phyloP scores from a whole-genome alignment of 1,140 invertebrate genomes.

The Ceratina japonica region DNA sequence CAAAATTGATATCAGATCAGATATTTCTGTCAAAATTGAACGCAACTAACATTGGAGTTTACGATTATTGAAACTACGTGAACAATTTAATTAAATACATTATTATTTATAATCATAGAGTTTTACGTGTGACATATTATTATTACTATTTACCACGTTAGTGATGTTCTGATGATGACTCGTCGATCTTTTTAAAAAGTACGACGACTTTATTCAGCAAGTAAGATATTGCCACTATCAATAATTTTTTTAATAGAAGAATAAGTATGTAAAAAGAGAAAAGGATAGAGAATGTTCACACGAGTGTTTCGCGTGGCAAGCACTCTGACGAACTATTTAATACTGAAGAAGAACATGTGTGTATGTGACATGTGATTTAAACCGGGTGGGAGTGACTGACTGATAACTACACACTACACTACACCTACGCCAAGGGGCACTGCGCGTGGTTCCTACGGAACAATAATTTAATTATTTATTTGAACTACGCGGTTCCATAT shows the following conservation, averaged over 20 bases:
- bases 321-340: neutral
- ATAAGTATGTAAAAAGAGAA: neutral
- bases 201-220: neutral
- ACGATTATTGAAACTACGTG: neutral
- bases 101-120: neutral
- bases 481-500: no score
- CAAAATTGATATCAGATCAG: neutral
- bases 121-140: neutral
- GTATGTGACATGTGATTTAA: neutral
- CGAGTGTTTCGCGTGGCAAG: neutral
- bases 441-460: no score
- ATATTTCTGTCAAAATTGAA: neutral
- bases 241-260: neutral
- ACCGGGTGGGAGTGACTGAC: neutral
- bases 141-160: slow-evolving; percentile 7
- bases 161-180: neutral
- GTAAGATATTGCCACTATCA: neutral
- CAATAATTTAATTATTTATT: neutral
- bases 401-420: no score
- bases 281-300: neutral
- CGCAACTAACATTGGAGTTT: neutral
- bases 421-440: no score
- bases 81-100: neutral
- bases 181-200: neutral
- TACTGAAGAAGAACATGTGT: neutral